Conservation (phyloP, 2,113 vertebrate genomes). For the Lucifuga dentata region DNA sequence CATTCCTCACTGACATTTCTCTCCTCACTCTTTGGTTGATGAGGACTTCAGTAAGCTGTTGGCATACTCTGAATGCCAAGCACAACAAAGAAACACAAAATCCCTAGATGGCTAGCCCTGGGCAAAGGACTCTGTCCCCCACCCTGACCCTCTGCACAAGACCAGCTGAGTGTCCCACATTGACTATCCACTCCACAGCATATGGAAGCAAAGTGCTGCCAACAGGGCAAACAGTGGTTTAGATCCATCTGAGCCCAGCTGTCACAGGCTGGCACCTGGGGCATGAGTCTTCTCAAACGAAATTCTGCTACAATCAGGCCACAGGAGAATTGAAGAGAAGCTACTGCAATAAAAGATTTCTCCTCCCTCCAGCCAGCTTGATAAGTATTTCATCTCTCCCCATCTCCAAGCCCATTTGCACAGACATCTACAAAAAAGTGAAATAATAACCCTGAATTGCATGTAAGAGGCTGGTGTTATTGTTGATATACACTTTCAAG, state of each 20-base stretch:
- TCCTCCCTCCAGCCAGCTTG: constrained; percentile 45
- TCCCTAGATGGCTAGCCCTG: constrained; percentile 41
- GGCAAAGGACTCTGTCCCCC: constrained; percentile 47
- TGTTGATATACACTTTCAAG: constrained; percentile 66
- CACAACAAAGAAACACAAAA: constrained; percentile 56
- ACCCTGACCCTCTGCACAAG: constrained; percentile 51
- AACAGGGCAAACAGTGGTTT: constrained; percentile 73
- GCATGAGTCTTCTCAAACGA: constrained; percentile 53
- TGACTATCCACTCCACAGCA: constrained; percentile 68
- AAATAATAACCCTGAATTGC: constrained; percentile 52
- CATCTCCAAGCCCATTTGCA: constrained; percentile 56
- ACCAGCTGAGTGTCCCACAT: constrained; percentile 71
- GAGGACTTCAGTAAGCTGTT: constrained; percentile 17
- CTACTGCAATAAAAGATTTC: constrained; percentile 54
- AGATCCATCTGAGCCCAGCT: constrained; percentile 69
- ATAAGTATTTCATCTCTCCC: constrained; percentile 58
- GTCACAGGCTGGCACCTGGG: constrained; percentile 64
- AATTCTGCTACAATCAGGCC: constrained; percentile 64
- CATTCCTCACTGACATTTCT: constrained; percentile 4
- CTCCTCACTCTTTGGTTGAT: constrained; percentile 11
- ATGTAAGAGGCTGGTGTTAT: constrained; percentile 53
- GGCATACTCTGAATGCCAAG: constrained; percentile 8
- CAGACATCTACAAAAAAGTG: constrained; percentile 34
- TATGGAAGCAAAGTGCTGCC: constrained; percentile 78
- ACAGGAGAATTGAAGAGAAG: constrained; percentile 61